Evolutionary conservation across 2,888 invertebrate species (phyloP).

Genomic region (Dryobotodes eremita): DNA sequence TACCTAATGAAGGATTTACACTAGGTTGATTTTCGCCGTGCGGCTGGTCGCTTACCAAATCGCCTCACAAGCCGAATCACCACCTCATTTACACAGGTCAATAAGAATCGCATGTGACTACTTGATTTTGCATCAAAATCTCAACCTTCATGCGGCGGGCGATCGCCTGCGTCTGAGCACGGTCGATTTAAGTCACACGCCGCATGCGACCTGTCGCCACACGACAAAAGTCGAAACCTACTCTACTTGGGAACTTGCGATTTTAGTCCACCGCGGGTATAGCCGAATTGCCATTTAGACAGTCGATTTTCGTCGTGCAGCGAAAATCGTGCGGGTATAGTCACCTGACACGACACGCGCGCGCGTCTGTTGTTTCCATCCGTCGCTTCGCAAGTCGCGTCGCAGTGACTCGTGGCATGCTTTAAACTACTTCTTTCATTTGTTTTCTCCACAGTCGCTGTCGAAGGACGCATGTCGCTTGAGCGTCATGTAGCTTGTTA

Average conservation of each 20-base stretch:
- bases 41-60: too few relatives aligned
- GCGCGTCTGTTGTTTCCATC: too few relatives aligned
- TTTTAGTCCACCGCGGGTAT: too few relatives aligned
- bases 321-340: too few relatives aligned
- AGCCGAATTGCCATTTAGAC: too few relatives aligned
- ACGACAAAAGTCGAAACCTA: background rate
- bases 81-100: background rate
- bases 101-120: background rate
- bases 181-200: constrained; percentile 67
- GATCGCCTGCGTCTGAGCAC: constrained; percentile 59
- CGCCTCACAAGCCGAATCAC: background rate
- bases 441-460: background rate
- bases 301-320: too few relatives aligned
- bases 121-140: background rate
- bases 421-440: background rate
- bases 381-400: fast-evolving
- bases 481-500: background rate
- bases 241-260: too few relatives aligned
- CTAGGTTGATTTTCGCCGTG: too few relatives aligned
- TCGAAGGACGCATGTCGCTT: background rate
- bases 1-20: too few relatives aligned
- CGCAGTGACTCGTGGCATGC: background rate
- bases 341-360: too few relatives aligned
- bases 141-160: background rate
- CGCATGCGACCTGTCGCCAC: background rate